Conservation (phyloP, 2,888 invertebrate species). For the Polydrusus pterygomalis region DNA sequence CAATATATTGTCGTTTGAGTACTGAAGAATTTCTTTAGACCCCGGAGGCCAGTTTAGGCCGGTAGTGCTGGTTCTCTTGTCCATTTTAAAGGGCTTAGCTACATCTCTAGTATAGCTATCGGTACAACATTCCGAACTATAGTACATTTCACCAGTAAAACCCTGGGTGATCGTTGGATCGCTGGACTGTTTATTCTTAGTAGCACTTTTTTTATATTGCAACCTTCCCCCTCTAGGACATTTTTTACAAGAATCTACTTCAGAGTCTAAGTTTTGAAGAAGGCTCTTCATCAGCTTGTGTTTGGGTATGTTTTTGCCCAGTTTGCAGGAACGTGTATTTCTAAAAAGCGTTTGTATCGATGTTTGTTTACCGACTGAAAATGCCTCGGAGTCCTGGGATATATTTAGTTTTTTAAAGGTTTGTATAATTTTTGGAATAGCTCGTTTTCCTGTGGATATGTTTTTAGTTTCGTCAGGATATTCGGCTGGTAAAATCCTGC, state of each 20-base stretch:
- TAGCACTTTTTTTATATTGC: conserved; percentile 22
- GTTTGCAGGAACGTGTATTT: conserved; percentile 49
- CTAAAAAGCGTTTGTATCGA: conserved; percentile 58
- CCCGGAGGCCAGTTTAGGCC: conserved; percentile 42
- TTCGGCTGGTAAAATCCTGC: not conserved
- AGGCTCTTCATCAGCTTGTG: conserved; percentile 62
- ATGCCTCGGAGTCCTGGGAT: conserved; percentile 35
- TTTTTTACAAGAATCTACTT: conserved; percentile 11
- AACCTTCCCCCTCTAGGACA: not conserved
- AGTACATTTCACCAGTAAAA: conserved; percentile 17
- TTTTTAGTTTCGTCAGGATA: not conserved
- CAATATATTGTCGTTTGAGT: not conserved
- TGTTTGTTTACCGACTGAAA: conserved; percentile 23
- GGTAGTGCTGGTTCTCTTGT: conserved; percentile 49
- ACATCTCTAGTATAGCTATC: not conserved
- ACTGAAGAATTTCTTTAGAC: conserved; percentile 35
- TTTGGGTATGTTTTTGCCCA: conserved; percentile 61
- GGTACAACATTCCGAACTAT: not conserved
- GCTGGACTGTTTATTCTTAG: conserved; percentile 17
- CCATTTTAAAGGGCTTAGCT: not conserved
- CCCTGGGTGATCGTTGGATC: conserved; percentile 6
- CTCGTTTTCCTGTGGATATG: conserved; percentile 6
- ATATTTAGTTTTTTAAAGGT: conserved; percentile 56
- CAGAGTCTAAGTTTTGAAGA: conserved; percentile 55
- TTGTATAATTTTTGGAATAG: conserved; percentile 58